These are phyloP conservation scores for Girardinichthys multiradiatus DNA, from an alignment of 2,113 vertebrate genomes.

Conservation along the genomic window DNA sequence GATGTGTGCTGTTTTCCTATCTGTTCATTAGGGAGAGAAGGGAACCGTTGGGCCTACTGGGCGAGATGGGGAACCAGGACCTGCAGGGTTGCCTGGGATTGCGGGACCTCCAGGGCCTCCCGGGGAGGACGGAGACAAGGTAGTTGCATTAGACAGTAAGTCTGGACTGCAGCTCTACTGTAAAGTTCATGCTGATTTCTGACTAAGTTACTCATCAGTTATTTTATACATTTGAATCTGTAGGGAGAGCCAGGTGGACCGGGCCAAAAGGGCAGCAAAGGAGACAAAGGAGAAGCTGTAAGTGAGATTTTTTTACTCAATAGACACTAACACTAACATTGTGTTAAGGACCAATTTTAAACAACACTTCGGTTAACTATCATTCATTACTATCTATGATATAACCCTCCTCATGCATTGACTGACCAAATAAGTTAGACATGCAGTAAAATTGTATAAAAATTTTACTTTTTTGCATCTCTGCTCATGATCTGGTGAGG, in stretches of 20 bases:
- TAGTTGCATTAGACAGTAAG: constrained; percentile 42
- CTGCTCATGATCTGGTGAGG: no score
- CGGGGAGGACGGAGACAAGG: constrained; percentile 94
- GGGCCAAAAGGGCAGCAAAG: constrained; percentile 92
- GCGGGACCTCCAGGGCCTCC: constrained; percentile 81
- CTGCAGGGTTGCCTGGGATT: constrained; percentile 82
- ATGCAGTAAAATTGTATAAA: no score
- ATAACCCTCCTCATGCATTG: no score
- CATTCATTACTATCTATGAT: no score
- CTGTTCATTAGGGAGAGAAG: constrained; percentile 85
- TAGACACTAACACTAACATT: no score
- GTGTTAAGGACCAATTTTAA: no score
- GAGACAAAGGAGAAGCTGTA: constrained; percentile 89
- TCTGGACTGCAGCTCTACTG: constrained; percentile 3
- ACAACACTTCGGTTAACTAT: no score
- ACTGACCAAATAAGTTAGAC: no score
- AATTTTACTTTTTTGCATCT: no score
- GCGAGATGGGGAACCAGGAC: constrained; percentile 85
- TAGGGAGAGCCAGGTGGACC: constrained; percentile 89
- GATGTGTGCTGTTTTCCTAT: constrained; percentile 32
- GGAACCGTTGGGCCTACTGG: constrained; percentile 84
- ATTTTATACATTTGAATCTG: constrained; percentile 24
- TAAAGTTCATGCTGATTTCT: not conserved
- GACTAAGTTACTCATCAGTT: not conserved
- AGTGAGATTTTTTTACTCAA: constrained; percentile 62